Evolutionary conservation across 2,888 invertebrate species (phyloP).

Genomic region (Digitonthophagus gazella): DNA sequence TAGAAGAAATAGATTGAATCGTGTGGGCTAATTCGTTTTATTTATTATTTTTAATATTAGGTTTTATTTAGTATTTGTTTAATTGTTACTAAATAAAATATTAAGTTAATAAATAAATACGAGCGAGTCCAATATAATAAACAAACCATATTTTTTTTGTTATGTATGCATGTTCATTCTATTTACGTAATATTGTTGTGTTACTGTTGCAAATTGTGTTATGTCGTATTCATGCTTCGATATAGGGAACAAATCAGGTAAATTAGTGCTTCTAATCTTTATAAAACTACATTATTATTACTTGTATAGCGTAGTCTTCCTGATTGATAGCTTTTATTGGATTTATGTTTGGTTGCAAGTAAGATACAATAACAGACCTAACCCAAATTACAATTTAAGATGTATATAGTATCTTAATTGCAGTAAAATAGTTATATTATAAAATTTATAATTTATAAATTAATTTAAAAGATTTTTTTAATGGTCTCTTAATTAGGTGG

Average conservation of each 20-base stretch:
- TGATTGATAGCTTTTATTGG: neutral
- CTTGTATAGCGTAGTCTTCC: neutral
- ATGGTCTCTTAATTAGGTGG: slow-evolving; percentile 62
- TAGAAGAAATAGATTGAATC: no score
- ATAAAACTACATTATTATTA: neutral
- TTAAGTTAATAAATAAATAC: no score
- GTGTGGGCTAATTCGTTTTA: no score
- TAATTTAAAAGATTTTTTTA: neutral
- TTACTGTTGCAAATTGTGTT: slow-evolving; percentile 50
- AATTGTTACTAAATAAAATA: no score
- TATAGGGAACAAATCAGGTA: slow-evolving; percentile 54
- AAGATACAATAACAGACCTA: neutral
- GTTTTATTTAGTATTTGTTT: no score
- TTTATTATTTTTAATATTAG: no score
- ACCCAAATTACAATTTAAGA: neutral
- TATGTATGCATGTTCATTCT: slow-evolving; percentile 24
- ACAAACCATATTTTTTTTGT: neutral
- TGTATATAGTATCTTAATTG: neutral
- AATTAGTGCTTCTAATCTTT: slow-evolving; percentile 45
- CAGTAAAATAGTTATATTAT: neutral
- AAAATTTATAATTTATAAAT: no score
- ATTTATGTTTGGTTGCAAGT: neutral
- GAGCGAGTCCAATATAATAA: neutral
- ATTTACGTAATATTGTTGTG: slow-evolving; percentile 41
- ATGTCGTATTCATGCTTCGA: slow-evolving; percentile 51